Base-by-base conservation (phyloP, 2,113 vertebrate species). In the Phylloscopus whistleri region DNA sequence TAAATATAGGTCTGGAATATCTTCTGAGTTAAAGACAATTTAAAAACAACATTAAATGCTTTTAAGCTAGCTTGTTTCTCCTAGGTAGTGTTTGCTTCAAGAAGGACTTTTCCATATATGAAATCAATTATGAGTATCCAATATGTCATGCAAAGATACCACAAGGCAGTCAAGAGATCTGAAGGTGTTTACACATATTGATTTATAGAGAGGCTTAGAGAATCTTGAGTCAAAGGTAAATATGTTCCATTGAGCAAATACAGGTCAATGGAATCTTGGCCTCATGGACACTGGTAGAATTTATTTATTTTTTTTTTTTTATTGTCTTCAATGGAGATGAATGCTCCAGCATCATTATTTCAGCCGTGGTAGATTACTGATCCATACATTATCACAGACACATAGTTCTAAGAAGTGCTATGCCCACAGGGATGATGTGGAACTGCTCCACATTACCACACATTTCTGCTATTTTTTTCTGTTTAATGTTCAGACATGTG, bases 401-500 rank as follows among this genome's bases (percentile, higher is more conserved):
- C 8, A 5, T 11, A 76, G 13, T 13, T 77, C 10, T 19, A 18
- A 27, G 22, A 28, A 1, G 0, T 5, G 12, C 20, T 81, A 2
- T 56, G 17, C 11, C 53, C 49, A 22, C 15, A 51, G 49, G 22
- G 30, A 30, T 41, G 15, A 16, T 30, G n/a, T n/a, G n/a, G n/a
- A n/a, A 19, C 15, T 44, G 7, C 49, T 73, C 22, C 27, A 27
- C 41, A 39, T 28, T 8, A 22, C 8, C 43, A 56, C 37, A 68
- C 8, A 27, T 60, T 92, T 88, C 41, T 86, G 52, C 16, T 43
- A 33, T 14, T 7, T 33, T 37, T 60, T 80, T 84, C 44, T 49
- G 4, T 67, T 44, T 35, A 39, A 48, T 7, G 1, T 30, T 48
- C 35, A 69, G 35, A 27, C 9, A 23, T 7, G 8, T 52, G 30